These are phyloP conservation scores for Pantelozetes paolii DNA, from an alignment of 2,888 invertebrate species.

Conservation along the genomic window DNA sequence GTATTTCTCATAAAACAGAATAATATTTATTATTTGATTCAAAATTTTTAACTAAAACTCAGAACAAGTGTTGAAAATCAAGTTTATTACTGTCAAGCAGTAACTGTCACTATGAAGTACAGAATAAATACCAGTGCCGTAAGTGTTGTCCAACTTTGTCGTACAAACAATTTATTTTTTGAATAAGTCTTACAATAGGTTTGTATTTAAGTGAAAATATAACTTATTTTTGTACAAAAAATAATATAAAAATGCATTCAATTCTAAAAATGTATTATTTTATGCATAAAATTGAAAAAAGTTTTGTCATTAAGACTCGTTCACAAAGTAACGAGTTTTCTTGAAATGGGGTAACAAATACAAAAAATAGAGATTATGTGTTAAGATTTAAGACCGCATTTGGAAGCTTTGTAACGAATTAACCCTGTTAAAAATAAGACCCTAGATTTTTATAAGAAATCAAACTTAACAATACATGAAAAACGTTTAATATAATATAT, in stretches of 20 bases:
- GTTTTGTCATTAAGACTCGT: neutral
- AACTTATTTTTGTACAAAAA: neutral
- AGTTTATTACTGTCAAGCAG: conserved; percentile 28
- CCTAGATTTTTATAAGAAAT: no score
- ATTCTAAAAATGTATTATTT: neutral
- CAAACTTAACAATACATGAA: no score
- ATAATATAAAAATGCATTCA: neutral
- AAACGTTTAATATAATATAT: no score
- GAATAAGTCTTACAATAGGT: neutral
- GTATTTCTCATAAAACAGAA: no score
- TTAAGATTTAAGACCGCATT: no score
- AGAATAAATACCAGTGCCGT: conserved; percentile 12
- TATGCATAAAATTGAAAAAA: neutral
- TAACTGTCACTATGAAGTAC: conserved; percentile 35
- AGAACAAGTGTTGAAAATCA: conserved; percentile 20
- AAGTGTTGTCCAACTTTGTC: neutral
- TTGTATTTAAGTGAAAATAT: conserved; percentile 8
- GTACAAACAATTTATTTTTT: neutral
- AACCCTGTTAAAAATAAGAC: no score
- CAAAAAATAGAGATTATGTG: no score
- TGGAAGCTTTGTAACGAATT: no score
- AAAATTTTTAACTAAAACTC: no score
- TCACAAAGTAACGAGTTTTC: neutral
- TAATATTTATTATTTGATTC: no score
- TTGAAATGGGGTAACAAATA: neutral